Conservation (phyloP, 2,113 vertebrate genomes). For the Pelecanoides urinatrix region DNA sequence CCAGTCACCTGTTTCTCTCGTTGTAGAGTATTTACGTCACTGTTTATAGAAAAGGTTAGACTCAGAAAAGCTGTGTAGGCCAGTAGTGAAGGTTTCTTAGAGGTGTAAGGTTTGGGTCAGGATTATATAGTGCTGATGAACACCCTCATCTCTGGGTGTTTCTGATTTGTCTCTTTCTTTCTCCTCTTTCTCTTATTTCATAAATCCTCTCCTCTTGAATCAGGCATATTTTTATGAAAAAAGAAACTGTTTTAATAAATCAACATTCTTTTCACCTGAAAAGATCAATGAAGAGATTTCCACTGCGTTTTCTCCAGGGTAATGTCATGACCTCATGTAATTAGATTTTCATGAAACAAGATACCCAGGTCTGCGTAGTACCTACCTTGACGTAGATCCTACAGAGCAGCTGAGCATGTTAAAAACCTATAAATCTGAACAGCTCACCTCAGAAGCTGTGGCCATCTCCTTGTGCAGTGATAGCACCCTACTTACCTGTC, state of each 20-base stretch:
- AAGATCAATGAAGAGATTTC: not conserved
- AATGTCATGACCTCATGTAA: not conserved
- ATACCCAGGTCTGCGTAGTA: not conserved
- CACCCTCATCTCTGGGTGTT: not conserved
- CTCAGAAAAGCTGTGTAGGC: not conserved
- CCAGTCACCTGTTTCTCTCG: not conserved
- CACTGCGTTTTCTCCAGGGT: not conserved
- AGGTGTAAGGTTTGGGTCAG: not conserved
- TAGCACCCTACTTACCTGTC: slow-evolving; percentile 82
- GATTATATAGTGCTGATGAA: not conserved
- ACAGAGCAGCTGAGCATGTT: not conserved
- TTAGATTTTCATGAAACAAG: not conserved
- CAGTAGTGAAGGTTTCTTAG: not conserved
- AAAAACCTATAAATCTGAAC: not conserved
- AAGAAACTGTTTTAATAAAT: not conserved
- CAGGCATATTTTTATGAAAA: not conserved
- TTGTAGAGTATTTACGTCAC: not conserved
- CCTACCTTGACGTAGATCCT: not conserved
- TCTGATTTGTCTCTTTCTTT: not conserved
- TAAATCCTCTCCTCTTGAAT: not conserved
- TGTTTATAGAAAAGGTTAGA: not conserved
- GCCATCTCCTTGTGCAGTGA: not conserved
- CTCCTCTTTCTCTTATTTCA: not conserved
- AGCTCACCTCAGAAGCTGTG: not conserved
- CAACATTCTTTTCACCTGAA: not conserved